These are phyloP conservation scores for Phrynocephalus vlangalii DNA, from an alignment of 2,797 vertebrate species.

Conservation along the genomic window DNA sequence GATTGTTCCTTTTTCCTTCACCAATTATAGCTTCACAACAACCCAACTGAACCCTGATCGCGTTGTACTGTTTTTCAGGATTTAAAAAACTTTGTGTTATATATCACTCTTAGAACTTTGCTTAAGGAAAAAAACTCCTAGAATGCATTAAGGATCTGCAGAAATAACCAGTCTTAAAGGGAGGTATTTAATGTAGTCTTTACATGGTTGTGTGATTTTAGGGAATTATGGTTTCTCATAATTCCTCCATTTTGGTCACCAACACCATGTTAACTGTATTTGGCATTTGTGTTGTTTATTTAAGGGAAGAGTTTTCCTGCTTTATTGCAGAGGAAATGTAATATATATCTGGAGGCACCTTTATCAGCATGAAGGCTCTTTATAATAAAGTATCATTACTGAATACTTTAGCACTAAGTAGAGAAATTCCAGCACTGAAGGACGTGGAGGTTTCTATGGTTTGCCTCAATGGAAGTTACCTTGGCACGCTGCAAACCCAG, in stretches of 20 bases:
- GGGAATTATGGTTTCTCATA: background rate
- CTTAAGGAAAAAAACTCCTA: background rate
- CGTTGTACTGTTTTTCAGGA: background rate
- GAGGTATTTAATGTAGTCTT: background rate
- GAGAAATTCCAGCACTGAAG: background rate
- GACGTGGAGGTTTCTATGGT: background rate
- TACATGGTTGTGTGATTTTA: background rate
- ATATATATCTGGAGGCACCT: background rate
- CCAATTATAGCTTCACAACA: no score
- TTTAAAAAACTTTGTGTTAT: background rate
- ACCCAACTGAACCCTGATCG: background rate
- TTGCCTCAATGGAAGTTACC: constrained; percentile 9
- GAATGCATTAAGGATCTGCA: background rate
- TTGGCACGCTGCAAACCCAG: background rate
- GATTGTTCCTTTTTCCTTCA: no score
- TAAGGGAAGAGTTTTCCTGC: background rate
- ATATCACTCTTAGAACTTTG: background rate
- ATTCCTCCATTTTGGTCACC: background rate
- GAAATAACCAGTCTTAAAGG: background rate
- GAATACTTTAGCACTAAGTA: background rate
- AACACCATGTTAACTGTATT: background rate
- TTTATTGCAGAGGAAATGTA: background rate
- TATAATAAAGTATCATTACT: background rate
- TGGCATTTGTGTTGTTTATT: background rate
- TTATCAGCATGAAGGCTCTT: background rate